Conservation (phyloP, 2,797 vertebrate species). For the Silurus lanzhouensis region DNA sequence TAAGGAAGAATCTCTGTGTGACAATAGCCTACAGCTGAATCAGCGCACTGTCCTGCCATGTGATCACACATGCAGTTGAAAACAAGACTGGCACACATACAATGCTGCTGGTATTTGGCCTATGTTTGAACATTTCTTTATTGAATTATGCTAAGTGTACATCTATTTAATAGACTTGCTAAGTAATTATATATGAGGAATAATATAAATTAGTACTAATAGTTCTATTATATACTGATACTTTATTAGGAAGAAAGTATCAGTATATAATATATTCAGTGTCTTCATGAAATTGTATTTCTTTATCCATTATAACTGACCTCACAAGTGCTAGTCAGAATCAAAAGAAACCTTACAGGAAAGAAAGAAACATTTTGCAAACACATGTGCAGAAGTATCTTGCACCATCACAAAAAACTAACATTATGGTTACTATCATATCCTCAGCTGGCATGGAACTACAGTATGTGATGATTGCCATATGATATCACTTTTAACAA, state of each 20-base stretch:
- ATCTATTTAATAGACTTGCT: not conserved
- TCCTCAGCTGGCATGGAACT: no score
- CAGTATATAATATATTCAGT: not conserved
- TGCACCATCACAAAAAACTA: no score
- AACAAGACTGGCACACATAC: constrained; percentile 23
- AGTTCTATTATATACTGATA: no score
- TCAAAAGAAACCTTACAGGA: no score
- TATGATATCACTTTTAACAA: no score
- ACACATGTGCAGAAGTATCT: no score
- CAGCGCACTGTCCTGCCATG: constrained; percentile 72
- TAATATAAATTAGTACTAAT: no score
- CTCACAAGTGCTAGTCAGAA: no score
- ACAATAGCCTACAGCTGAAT: constrained; percentile 81
- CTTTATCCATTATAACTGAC: not conserved
- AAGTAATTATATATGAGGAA: not conserved
- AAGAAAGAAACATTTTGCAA: no score
- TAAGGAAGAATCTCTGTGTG: constrained; percentile 72
- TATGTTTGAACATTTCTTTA: not conserved
- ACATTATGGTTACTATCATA: no score
- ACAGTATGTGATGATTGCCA: no score
- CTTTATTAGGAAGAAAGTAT: not conserved
- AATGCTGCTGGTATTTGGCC: not conserved
- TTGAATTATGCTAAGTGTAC: not conserved
- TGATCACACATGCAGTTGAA: constrained; percentile 48
- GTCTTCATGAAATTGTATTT: not conserved